Base-by-base conservation (phyloP, 2,797 vertebrate species). In the Sitta carolinensis region DNA sequence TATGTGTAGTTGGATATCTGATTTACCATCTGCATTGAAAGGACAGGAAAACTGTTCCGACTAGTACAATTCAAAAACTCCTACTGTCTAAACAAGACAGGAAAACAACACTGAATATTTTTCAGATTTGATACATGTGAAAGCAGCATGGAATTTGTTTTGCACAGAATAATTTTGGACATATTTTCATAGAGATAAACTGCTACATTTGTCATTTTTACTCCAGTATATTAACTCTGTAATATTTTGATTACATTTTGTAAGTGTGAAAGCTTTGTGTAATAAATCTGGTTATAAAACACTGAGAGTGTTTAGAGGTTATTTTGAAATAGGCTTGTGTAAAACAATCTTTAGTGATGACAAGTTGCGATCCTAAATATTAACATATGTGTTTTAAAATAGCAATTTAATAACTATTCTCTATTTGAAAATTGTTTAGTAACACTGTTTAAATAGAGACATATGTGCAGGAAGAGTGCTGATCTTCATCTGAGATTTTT, bases 341-440 rank as follows among this genome's bases (percentile, higher is more conserved):
- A 54, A 88, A 88, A 80, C 23, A 61, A 58, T 30, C 20, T 57
- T 72, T 64, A 79, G 23, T 50, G 29, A 55, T 68, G 72, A 87
- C 38, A 76, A 68, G 26, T 79, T 52, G 13, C 67, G 42, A 76
- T 61, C 26, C 30, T 63, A 79, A 95, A 67, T 85, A 85, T 68
- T 92, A 83, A 63, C 52, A 82, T 76, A 45, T 64, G 59, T 89
- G 66, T 25, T 75, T 87, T 85, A 40, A 92, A 93, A 61, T 79
- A 15, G 4, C 48, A 85, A 88, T 85, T 85, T 76, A 79, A 64
- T 59, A 85, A 43, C 16, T 26, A 45, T 59, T 94, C 16, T 47
- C 11, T 64, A 36, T 75, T 68, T 76, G 55, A 34, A 83, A 85
- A 43, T 70, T 70, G 27, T 77, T 89, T 72, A 30, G 42, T 67